Evolutionary conservation across 2,888 invertebrate species (phyloP).

Genomic region (Pardosa pseudoannulata): DNA sequence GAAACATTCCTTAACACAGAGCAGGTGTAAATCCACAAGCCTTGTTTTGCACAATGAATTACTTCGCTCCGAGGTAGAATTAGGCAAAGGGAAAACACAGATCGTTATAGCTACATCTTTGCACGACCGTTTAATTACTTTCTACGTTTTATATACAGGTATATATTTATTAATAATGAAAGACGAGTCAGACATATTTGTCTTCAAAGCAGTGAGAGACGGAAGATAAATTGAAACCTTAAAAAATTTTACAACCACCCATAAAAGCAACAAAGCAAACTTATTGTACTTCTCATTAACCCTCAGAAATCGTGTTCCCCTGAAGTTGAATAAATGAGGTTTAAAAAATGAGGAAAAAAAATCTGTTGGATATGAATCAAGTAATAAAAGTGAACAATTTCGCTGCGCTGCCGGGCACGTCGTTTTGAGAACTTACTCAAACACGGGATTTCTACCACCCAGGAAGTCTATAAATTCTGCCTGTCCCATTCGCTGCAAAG

Average conservation of each 20-base stretch:
- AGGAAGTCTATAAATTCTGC: constrained; percentile 36
- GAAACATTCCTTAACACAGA: too few relatives aligned
- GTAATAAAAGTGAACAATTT: not conserved
- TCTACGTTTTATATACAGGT: not conserved
- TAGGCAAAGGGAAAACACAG: too few relatives aligned
- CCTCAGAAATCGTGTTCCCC: not conserved
- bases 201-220: not conserved
- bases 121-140: not conserved
- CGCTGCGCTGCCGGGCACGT: not conserved
- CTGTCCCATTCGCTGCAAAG: constrained; percentile 13
- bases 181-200: not conserved
- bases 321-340: not conserved
- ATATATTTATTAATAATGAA: not conserved
- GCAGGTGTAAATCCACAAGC: too few relatives aligned
- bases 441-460: constrained; percentile 37
- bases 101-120: not conserved
- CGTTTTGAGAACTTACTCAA: constrained; percentile 31
- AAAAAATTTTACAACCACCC: not conserved
- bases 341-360: too few relatives aligned
- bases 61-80: too few relatives aligned
- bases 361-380: too few relatives aligned
- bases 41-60: too few relatives aligned
- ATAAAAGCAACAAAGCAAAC: not conserved
- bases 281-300: not conserved
- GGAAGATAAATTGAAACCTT: not conserved